A percentile compares a stretch with the other conserved stretches of the same genome.
These are phyloP conservation scores for Crepidodera aurea DNA, from an alignment of 2,888 invertebrate species.

Conservation along the genomic window DNA sequence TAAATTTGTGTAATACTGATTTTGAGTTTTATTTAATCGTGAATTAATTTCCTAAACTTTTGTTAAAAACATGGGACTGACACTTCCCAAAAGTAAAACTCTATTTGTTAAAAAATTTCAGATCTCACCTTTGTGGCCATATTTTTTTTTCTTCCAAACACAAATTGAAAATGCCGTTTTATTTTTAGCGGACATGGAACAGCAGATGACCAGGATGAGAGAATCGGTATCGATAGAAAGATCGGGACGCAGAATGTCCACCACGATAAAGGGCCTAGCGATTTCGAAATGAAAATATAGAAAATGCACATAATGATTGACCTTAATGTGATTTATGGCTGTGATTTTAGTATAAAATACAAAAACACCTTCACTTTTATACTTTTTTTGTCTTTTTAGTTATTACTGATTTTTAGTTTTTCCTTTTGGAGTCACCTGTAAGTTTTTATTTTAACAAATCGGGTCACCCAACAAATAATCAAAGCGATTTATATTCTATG, in stretches of 20 bases:
- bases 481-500: background rate
- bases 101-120: background rate
- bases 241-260: background rate
- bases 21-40: background rate
- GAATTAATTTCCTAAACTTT: background rate
- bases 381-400: background rate
- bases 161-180: conserved; percentile 1
- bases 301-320: background rate
- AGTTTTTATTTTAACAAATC: too few species aligned
- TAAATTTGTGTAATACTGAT: too few species aligned
- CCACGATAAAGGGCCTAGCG: background rate
- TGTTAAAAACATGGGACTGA: background rate
- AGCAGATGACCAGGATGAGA: conserved; percentile 10
- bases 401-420: background rate
- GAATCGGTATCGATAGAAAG: conserved; percentile 17
- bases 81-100: background rate
- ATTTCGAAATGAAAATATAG: conserved; percentile 11
- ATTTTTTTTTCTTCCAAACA: background rate
- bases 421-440: too few species aligned
- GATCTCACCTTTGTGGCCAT: background rate
- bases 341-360: conserved; percentile 17
- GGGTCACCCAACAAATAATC: too few species aligned
- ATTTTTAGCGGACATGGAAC: conserved; percentile 15
- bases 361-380: background rate
- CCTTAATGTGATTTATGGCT: conserved; percentile 5